Percentiles rank a stretch among this genome's conserved stretches.
Conservation (phyloP, 1,140 invertebrate species). For the Lepidurus couesii region DNA sequence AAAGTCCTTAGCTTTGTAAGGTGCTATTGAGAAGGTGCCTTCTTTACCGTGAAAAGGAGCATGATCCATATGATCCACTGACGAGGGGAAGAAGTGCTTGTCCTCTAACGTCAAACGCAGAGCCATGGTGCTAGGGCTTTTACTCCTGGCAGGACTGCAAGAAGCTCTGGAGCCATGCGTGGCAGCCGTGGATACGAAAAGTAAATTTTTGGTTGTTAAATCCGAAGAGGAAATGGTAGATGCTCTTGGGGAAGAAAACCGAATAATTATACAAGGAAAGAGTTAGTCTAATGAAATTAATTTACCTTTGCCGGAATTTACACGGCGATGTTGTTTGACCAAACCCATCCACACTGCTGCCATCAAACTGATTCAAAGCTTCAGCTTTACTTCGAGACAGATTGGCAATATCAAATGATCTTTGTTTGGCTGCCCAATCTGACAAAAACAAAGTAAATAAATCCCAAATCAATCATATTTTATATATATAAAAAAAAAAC, state of each 20-base stretch:
- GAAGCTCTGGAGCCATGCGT: background rate
- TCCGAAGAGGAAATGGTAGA: background rate
- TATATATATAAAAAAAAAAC: background rate
- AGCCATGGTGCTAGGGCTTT: background rate
- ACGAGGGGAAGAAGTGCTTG: background rate
- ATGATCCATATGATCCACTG: background rate
- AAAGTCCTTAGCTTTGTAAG: background rate
- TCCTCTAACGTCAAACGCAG: background rate
- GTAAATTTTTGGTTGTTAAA: background rate
- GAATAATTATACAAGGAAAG: background rate
- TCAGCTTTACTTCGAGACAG: background rate
- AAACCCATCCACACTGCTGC: background rate
- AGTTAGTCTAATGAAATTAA: too few species aligned
- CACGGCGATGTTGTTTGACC: background rate
- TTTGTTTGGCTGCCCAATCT: background rate
- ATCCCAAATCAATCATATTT: background rate
- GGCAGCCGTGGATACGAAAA: background rate
- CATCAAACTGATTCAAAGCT: background rate
- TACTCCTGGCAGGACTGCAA: background rate
- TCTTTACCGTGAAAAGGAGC: conserved; percentile 4
- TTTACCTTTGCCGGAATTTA: background rate
- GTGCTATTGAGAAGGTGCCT: background rate
- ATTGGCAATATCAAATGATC: conserved; percentile 1
- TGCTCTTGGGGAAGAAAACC: background rate
- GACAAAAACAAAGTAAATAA: background rate